Evolutionary conservation across 2,888 invertebrate genomes (phyloP), one percentile per base, ranked within the genome.

Genomic region (Napeogenes inachia): DNA sequence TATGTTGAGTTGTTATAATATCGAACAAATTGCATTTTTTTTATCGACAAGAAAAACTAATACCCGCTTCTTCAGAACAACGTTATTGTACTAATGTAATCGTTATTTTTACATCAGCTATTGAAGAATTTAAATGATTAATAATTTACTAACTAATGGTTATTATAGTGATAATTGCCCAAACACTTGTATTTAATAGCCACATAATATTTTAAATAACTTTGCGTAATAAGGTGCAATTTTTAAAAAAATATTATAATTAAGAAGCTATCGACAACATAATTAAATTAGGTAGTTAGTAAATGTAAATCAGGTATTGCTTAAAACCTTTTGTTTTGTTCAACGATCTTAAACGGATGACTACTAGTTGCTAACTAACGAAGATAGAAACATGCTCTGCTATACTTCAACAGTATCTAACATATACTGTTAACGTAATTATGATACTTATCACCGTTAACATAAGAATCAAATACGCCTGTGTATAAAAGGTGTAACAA

Each of bases 161-260:
- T 83, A 81, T 85, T 85, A 77, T 73, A 60, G 68, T 72, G 70
- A 73, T 82, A 83, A 84, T 84, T 81, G 78, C 74, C 74, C 68
- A 71, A 80, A 76, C 75, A 75, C 71, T 72, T 63, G 57, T 72
- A 46, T 62, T 57, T 54, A 69, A 71, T 60, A 73, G 74, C 74
- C 70, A 64, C 75, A 71, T 73, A 76, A 78, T 76, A 73, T 70
- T 69, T 74, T 75, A 71, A 75, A 75, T 74, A 74, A 73, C 53
- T 55, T 54, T 56, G 69, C 71, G 71, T 59, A 63, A 57, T 55
- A 70, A 71, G 21, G 1, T 21, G 21, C 21, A 21, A 1, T 21
- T 21, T 71, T 69, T 70, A 68, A 59, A 58, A 66, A 70, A 68
- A 65, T 46, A 12, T 42, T 42, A 35, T 42, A 42, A 42, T 42